phyloP scores from a whole-genome alignment of 2,888 invertebrate species.

The Zaprionus lineosus region DNA sequence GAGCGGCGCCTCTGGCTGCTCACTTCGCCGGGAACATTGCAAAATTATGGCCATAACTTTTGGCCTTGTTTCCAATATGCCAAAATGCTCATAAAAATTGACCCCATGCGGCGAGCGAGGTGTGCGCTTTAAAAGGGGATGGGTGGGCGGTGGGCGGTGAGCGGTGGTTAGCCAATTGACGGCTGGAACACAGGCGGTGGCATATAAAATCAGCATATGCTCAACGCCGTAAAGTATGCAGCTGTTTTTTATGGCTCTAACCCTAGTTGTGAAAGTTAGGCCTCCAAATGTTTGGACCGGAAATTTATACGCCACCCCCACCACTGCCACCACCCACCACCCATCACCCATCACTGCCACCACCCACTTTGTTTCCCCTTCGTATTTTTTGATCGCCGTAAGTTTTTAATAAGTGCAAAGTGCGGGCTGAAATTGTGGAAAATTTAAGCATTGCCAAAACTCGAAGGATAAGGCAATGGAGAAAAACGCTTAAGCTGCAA shows the following conservation, averaged over 20 bases:
- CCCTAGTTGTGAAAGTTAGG: constrained; percentile 66
- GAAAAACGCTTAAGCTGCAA: constrained; percentile 37
- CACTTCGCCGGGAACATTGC: constrained; percentile 55
- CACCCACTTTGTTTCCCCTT: neutral
- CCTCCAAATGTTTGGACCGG: constrained; percentile 41
- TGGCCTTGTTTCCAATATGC: constrained; percentile 72
- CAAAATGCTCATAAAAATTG: constrained; percentile 73
- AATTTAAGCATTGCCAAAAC: constrained; percentile 43
- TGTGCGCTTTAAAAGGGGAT: too few species aligned
- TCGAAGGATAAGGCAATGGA: constrained; percentile 37
- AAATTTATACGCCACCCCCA: constrained; percentile 55
- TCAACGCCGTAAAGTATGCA: constrained; percentile 68
- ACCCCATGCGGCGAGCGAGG: constrained; percentile 52
- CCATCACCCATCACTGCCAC: too few species aligned
- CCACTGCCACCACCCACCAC: neutral
- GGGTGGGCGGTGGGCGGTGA: too few species aligned
- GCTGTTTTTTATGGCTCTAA: constrained; percentile 68
- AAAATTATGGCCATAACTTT: constrained; percentile 70
- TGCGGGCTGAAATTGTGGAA: constrained; percentile 55
- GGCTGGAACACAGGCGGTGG: neutral
- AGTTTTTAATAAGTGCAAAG: constrained; percentile 75
- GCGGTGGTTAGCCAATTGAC: neutral
- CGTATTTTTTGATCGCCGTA: constrained; percentile 57
- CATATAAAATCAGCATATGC: constrained; percentile 71
- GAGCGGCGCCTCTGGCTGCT: constrained; percentile 36